Evolutionary conservation across 35 echinoderm and acorn worm species (phyloP).

Genomic region (Ophiothrix spiculata): DNA sequence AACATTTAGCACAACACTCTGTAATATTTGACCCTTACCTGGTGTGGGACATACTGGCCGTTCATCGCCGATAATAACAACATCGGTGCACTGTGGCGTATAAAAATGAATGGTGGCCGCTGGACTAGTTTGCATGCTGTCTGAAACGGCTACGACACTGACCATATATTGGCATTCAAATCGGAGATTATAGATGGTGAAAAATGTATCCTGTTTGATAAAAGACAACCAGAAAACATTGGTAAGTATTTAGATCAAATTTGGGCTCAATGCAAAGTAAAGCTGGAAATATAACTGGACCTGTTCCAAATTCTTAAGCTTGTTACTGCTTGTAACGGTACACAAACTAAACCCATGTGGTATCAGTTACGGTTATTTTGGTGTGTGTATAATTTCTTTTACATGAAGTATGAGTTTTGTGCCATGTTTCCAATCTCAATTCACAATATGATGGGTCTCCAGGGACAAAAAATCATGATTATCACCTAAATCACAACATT

Average conservation of each 20-base stretch:
- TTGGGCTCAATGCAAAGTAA: neutral
- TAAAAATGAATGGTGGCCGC: slow-evolving; percentile 39
- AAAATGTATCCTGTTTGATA: slow-evolving; percentile 35
- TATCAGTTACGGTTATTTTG: no score
- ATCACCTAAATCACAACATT: no score
- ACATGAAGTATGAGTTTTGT: no score
- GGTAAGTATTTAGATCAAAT: neutral
- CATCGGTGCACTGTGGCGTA: slow-evolving; percentile 62
- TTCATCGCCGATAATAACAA: neutral
- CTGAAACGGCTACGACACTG: slow-evolving; percentile 43
- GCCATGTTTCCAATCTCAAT: no score
- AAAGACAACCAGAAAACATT: neutral
- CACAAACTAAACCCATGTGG: no score
- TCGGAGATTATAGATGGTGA: slow-evolving; percentile 50
- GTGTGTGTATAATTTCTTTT: no score
- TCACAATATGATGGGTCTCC: no score
- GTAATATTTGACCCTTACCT: slow-evolving; percentile 47
- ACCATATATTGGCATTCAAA: slow-evolving; percentile 81
- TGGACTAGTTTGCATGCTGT: neutral
- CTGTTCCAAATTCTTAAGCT: no score
- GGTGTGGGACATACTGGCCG: slow-evolving; percentile 69
- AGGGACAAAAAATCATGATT: no score
- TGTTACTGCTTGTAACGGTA: no score
- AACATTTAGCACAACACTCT: no score
- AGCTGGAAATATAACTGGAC: no score